Evolutionary conservation across 92 coral and sea anemone species (phyloP).

Genomic region (Porites divaricata): DNA sequence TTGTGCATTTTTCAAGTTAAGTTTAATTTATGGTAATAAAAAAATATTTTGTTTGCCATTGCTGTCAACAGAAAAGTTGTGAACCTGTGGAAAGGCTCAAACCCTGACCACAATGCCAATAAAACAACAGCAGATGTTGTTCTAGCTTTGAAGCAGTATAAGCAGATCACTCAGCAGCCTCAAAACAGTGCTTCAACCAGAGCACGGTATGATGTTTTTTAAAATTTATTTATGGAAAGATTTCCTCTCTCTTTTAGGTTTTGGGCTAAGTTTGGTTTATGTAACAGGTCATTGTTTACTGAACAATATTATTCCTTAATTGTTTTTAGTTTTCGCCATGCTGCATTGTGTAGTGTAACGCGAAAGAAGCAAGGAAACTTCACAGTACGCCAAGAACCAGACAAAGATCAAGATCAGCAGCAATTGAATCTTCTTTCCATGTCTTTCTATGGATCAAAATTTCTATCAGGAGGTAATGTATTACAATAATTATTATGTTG

Average conservation of each 20-base stretch:
- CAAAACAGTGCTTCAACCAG: slow-evolving; percentile 73
- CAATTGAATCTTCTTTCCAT: slow-evolving; percentile 51
- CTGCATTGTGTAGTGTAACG: slow-evolving; percentile 70
- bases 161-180: slow-evolving; percentile 68
- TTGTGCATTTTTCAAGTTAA: no score
- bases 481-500: neutral
- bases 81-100: slow-evolving; percentile 77
- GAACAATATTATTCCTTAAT: neutral
- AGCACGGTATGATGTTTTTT: slow-evolving; percentile 56
- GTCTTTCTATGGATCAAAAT: slow-evolving; percentile 61
- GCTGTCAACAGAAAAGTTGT: slow-evolving; percentile 66
- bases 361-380: slow-evolving; percentile 33
- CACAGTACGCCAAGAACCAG: slow-evolving; percentile 46
- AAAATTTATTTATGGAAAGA: no score
- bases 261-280: no score
- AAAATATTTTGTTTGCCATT: neutral
- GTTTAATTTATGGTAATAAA: neutral
- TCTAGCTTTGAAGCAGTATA: slow-evolving; percentile 70
- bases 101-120: slow-evolving; percentile 78
- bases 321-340: slow-evolving; percentile 68
- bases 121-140: slow-evolving; percentile 78
- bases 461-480: slow-evolving; percentile 34
- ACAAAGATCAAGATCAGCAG: slow-evolving; percentile 45
- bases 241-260: no score
- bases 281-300: no score